Percentiles rank a stretch among this genome's conserved stretches.
phyloP scores from a whole-genome alignment of 2,113 vertebrate species.

The Hippocampus comes region DNA sequence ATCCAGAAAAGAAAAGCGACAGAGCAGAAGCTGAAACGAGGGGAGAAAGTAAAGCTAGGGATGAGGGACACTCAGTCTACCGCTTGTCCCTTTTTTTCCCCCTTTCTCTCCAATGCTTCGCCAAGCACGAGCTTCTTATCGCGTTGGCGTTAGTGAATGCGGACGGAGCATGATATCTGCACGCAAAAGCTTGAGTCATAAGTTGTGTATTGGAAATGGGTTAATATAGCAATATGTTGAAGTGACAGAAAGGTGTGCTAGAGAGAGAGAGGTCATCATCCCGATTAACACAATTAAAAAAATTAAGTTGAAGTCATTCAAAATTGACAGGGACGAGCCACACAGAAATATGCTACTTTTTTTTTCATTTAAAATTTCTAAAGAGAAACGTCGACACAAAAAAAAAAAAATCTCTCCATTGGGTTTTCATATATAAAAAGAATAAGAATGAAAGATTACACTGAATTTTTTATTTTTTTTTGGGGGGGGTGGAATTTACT shows the following conservation, averaged over 20 bases:
- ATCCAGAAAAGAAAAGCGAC: constrained; percentile 55
- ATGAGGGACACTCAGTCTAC: constrained; percentile 42
- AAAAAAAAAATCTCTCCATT: too few relatives aligned
- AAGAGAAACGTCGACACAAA: too few relatives aligned
- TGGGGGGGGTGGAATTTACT: too few relatives aligned
- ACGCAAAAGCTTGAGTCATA: constrained; percentile 30
- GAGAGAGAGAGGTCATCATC: too few relatives aligned
- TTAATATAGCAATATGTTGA: not conserved
- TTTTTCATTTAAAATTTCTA: too few relatives aligned
- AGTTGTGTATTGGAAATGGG: constrained; percentile 43
- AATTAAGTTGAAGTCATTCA: too few relatives aligned
- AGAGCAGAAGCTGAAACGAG: constrained; percentile 30
- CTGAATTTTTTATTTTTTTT: too few relatives aligned
- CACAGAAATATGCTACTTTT: too few relatives aligned
- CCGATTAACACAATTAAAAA: too few relatives aligned
- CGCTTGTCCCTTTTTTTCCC: constrained; percentile 32
- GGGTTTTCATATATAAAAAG: too few relatives aligned
- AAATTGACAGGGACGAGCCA: too few relatives aligned
- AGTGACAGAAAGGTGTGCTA: not conserved
- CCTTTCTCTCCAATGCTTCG: constrained; percentile 16
- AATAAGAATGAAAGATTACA: too few relatives aligned
- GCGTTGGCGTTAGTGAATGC: not conserved
- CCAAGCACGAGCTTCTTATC: constrained; percentile 14
- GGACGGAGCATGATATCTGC: constrained; percentile 15
- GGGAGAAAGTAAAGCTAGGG: constrained; percentile 33